These are phyloP conservation scores for Odontamblyopus lacepedii DNA, from an alignment of 2,797 vertebrate genomes.

Conservation along the genomic window DNA sequence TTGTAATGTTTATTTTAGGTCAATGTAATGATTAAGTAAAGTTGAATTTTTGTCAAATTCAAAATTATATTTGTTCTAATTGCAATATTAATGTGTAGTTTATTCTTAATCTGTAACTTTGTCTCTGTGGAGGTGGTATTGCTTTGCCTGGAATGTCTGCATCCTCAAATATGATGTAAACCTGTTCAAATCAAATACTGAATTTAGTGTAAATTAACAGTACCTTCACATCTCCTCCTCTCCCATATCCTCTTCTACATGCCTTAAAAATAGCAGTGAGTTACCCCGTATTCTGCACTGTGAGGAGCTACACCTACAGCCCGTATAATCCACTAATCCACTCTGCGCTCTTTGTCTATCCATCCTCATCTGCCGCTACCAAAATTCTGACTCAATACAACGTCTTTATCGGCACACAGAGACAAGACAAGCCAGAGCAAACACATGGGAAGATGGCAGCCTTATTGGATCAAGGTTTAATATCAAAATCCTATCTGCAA, in stretches of 20 bases:
- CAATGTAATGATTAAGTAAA: too few relatives aligned
- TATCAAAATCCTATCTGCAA: constrained; percentile 55
- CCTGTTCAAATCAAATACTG: too few relatives aligned
- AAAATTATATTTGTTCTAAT: too few relatives aligned
- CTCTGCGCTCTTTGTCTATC: constrained; percentile 15
- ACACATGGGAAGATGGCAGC: constrained; percentile 25
- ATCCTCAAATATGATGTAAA: neutral
- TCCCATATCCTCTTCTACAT: neutral
- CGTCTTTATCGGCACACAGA: constrained; percentile 41
- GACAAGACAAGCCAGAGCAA: constrained; percentile 40
- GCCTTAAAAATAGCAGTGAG: constrained; percentile 4
- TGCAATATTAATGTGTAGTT: too few relatives aligned
- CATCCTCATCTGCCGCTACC: constrained; percentile 26
- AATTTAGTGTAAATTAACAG: too few relatives aligned
- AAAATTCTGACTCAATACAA: constrained; percentile 39
- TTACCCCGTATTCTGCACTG: constrained; percentile 1
- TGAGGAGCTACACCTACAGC: constrained; percentile 4
- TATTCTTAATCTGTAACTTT: too few relatives aligned
- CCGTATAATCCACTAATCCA: constrained; percentile 17
- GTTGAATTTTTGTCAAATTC: too few relatives aligned
- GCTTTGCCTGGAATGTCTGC: too few relatives aligned
- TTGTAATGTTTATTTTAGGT: too few relatives aligned
- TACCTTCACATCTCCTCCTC: neutral
- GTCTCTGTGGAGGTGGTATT: too few relatives aligned
- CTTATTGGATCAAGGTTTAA: constrained; percentile 59